These are phyloP conservation scores for Chaetodon trifasciatus DNA, from an alignment of 2,797 vertebrate genomes.

Conservation along the genomic window DNA sequence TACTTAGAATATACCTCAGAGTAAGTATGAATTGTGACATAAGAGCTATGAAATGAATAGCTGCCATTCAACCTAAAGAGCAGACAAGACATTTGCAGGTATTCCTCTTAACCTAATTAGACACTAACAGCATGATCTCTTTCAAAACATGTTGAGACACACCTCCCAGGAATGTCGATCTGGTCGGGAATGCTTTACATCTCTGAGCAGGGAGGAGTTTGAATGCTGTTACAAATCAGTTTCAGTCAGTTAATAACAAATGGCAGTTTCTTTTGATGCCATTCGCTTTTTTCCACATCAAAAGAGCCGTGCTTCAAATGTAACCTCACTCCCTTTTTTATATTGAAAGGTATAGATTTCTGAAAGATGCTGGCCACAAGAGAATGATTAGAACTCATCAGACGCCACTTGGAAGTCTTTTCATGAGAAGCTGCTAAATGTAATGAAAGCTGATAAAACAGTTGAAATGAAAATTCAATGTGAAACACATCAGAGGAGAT, in stretches of 20 bases:
- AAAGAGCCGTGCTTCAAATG: conserved; percentile 23
- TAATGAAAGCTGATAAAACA: conserved; percentile 49
- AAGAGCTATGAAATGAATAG: conserved; percentile 39
- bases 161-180: conserved; percentile 69
- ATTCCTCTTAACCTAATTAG: conserved; percentile 58
- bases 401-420: conserved; percentile 29
- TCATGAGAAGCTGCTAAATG: conserved; percentile 40
- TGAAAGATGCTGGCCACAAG: conserved; percentile 33
- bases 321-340: conserved; percentile 13
- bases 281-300: conserved; percentile 21
- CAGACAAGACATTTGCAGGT: conserved; percentile 51
- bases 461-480: conserved; percentile 36
- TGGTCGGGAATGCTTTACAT: conserved; percentile 55
- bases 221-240: conserved; percentile 35
- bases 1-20: conserved; percentile 26
- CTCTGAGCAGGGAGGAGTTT: conserved; percentile 43
- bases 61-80: conserved; percentile 58
- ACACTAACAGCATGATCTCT: conserved; percentile 25
- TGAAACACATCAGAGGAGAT: conserved; percentile 43
- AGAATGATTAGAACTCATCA: conserved; percentile 55
- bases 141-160: conserved; percentile 62
- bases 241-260: conserved; percentile 28
- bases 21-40: conserved; percentile 38
- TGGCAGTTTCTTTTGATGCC: conserved; percentile 23
- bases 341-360: conserved; percentile 29